Percentiles rank a stretch among this genome's conserved stretches.
Conservation (phyloP, 2,113 vertebrate species). For the Phaethornis superciliosus region DNA sequence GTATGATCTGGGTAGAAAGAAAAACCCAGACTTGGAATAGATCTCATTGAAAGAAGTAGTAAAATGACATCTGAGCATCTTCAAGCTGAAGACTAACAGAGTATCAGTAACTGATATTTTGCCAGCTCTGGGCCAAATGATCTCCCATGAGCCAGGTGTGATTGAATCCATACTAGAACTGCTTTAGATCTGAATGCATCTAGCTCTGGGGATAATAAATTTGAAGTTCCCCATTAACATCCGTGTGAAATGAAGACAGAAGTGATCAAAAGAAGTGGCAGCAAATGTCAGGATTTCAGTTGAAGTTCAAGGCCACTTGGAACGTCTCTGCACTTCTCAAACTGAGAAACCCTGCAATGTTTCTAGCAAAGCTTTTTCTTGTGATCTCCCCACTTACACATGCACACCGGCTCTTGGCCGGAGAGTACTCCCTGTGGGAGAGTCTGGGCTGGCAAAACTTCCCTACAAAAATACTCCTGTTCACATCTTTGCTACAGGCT, state of each 20-base stretch:
- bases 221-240: neutral
- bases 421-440: neutral
- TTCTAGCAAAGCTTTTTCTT: neutral
- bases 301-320: neutral
- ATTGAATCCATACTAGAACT: neutral
- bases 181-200: neutral
- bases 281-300: neutral
- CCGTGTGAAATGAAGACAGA: neutral
- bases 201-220: neutral
- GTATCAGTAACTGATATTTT: neutral
- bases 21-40: neutral
- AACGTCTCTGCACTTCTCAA: neutral
- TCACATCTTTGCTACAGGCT: slow-evolving; percentile 14
- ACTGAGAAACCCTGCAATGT: neutral
- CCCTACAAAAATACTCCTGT: neutral
- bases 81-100: slow-evolving; percentile 8
- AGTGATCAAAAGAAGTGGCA: neutral
- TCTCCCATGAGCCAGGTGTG: neutral
- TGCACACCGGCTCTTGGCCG: rapidly evolving
- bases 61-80: slow-evolving; percentile 5
- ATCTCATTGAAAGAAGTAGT: neutral
- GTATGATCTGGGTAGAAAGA: neutral
- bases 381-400: rapidly evolving
- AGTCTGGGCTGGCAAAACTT: neutral
- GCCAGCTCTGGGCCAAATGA: neutral